Base-by-base conservation (phyloP, 92 coral and sea anemone species). In the Epizoanthus scotinus region DNA sequence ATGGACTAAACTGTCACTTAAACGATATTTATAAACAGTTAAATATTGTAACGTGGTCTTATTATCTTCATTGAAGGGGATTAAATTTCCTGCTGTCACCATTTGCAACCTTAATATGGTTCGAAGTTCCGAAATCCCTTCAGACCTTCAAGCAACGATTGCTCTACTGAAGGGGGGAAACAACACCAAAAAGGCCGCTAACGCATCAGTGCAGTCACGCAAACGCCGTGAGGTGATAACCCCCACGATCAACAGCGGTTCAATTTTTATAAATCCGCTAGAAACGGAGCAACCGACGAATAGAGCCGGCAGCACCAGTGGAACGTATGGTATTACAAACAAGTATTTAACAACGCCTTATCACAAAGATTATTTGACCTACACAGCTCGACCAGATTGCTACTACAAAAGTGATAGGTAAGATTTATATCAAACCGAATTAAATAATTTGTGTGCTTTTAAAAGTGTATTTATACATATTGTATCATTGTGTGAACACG, bases 41-140 rank as follows among this genome's bases (percentile, higher is more conserved):
- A 3, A 34, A 34, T 6, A 34, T 3, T 34, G 5, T 34, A 34
- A 0, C 6, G 40, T 34, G 3, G 40, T 34, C 40, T 7, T 44
- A 44, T 44, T 44, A 12, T 44, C 9, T 14, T 2, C 8, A 8
- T 19, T 19, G 26, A 68, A 68, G 73, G 53, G 55, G 3, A 38
- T 68, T 26, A 68, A 68, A 26, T 68, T 68, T 68, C 73, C 73
- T 14, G 73, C 73, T 14, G 73, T 68, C 40, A 68, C 73, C 3
- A 68, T 68, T 29, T 68, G 73, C 10, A 68, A 68, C 54, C 73
- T 68, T 31, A 68, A 68, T 25, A 68, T 68, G 73, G 31, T 68
- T 9, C 73, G 73, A n/a, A 68, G 73, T 7, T 68, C 73, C 73
- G 55, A 36, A 52, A n/a, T 68, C 73, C 73, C 73, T 44, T 17